These are phyloP conservation scores for Gryon sp. DNA, from an alignment of 1,140 invertebrate genomes.

Conservation along the genomic window DNA sequence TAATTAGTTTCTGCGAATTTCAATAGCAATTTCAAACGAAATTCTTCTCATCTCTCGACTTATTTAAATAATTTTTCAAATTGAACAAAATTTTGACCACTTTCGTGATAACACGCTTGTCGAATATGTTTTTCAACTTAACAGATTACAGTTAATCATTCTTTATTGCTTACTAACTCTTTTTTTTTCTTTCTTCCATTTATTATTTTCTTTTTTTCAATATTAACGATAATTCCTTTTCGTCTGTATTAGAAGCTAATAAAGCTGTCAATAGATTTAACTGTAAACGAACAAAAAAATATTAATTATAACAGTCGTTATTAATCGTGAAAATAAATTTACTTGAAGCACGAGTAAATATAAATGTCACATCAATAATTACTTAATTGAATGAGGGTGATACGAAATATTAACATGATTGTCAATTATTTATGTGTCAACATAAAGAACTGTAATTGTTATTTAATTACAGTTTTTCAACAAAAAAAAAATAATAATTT, in stretches of 20 bases:
- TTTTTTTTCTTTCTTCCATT: no score
- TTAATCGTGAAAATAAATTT: no score
- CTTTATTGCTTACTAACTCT: conserved; percentile 16
- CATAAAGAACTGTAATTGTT: no score
- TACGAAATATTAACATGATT: neutral
- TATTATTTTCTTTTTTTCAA: no score
- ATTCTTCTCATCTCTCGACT: conserved; percentile 26
- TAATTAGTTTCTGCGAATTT: conserved; percentile 58
- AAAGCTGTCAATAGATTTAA: neutral
- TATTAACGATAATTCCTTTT: neutral
- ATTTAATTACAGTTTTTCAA: no score
- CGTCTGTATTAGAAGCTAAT: neutral
- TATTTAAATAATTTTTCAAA: conserved; percentile 56
- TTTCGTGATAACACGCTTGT: conserved; percentile 22
- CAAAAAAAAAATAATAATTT: no score
- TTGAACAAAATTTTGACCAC: conserved; percentile 32
- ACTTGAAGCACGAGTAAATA: neutral
- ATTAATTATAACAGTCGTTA: neutral
- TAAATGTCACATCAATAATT: conserved; percentile 12
- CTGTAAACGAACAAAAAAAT: neutral
- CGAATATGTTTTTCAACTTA: conserved; percentile 22
- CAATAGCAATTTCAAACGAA: conserved; percentile 26
- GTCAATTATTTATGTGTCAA: no score
- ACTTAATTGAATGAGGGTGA: conserved; percentile 14
- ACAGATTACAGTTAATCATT: conserved; percentile 31